Conservation (phyloP, 2,113 vertebrate species). For the Syngnathus scovelli region DNA sequence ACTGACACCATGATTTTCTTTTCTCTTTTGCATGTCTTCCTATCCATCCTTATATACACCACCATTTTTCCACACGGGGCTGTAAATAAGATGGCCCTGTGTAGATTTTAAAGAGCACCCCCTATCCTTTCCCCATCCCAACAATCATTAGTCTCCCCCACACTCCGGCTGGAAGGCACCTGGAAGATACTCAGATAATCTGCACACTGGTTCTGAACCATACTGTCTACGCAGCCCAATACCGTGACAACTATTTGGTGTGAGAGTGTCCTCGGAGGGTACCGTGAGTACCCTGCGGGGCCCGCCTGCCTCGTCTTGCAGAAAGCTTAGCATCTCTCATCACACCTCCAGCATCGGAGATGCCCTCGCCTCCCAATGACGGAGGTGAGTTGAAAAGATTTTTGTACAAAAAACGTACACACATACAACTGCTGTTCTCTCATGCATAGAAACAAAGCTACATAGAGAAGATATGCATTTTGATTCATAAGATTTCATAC, state of each 20-base stretch:
- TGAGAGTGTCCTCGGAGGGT: slow-evolving; percentile 43
- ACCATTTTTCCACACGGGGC: slow-evolving; percentile 35
- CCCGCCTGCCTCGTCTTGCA: slow-evolving; percentile 56
- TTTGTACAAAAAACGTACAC: background rate
- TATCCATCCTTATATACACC: slow-evolving; percentile 37
- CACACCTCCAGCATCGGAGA: slow-evolving; percentile 66
- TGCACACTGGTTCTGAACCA: slow-evolving; percentile 40
- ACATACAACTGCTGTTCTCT: slow-evolving; percentile 3
- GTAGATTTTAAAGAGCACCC: slow-evolving; percentile 40
- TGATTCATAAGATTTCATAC: background rate
- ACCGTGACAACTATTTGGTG: slow-evolving; percentile 51
- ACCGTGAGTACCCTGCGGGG: slow-evolving; percentile 48
- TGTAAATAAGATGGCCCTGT: slow-evolving; percentile 53
- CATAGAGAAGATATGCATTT: background rate
- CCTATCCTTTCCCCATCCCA: background rate
- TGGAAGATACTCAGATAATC: slow-evolving; percentile 61
- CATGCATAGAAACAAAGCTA: background rate
- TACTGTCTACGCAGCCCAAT: slow-evolving; percentile 35
- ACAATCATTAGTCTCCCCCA: slow-evolving; percentile 12
- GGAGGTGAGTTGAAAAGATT: slow-evolving; percentile 75
- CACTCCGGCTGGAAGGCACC: slow-evolving; percentile 36
- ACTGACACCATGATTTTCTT: too few relatives aligned
- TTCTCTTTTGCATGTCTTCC: slow-evolving; percentile 45
- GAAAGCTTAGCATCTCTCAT: slow-evolving; percentile 52
- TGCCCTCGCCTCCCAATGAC: slow-evolving; percentile 93